phyloP scores from a whole-genome alignment of 2,113 vertebrate species.

The Brachypodius melanocephalos region DNA sequence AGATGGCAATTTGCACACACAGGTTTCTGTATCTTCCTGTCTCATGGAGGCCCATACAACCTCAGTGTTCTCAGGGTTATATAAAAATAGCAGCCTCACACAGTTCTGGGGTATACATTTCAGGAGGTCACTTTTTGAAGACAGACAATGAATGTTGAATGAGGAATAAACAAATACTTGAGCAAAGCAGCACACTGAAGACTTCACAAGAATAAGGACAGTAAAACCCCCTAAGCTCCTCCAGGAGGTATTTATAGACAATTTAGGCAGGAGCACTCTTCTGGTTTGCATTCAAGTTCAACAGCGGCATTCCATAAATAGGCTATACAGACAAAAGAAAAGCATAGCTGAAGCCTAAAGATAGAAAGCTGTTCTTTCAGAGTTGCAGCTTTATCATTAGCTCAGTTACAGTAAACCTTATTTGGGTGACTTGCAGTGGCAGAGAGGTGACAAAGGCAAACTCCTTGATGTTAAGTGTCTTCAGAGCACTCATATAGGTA shows the following conservation, averaged over 20 bases:
- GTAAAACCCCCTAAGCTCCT: neutral
- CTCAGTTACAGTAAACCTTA: slow-evolving; percentile 36
- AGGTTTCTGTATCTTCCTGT: neutral
- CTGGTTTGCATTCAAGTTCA: slow-evolving; percentile 42
- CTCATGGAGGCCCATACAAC: neutral
- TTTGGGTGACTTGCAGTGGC: slow-evolving; percentile 50
- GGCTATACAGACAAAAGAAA: slow-evolving; percentile 17
- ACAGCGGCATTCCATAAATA: slow-evolving; percentile 46
- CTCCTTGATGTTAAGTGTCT: slow-evolving; percentile 12
- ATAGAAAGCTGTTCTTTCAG: slow-evolving; percentile 63
- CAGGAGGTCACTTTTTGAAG: neutral
- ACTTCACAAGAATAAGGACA: neutral
- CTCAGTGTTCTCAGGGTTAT: neutral
- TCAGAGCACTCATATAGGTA: slow-evolving; percentile 24
- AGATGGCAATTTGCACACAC: neutral
- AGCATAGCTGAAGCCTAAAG: slow-evolving; percentile 47
- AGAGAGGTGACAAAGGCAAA: slow-evolving; percentile 39
- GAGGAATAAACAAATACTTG: neutral
- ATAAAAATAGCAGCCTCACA: neutral
- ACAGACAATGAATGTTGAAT: neutral
- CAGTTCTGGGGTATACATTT: neutral
- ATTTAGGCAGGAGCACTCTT: neutral
- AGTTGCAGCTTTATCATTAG: slow-evolving; percentile 69
- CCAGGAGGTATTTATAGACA: slow-evolving; percentile 26
- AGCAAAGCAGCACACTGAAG: neutral